phyloP scores from a whole-genome alignment of 1,140 invertebrate species.

The Rhyacophila brunnea region DNA sequence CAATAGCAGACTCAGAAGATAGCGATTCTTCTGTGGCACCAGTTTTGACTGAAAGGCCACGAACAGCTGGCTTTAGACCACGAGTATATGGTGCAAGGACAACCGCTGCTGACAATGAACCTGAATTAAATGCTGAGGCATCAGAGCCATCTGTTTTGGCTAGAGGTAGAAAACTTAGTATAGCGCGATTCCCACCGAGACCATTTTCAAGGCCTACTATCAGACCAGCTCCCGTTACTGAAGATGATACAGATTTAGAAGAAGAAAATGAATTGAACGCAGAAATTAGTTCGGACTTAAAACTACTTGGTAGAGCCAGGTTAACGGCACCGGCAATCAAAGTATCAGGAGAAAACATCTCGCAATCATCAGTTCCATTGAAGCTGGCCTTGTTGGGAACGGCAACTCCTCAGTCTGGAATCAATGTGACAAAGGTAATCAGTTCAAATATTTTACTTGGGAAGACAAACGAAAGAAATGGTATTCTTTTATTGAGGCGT shows the following conservation, averaged over 20 bases:
- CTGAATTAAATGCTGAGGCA: slow-evolving; percentile 25
- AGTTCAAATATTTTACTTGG: slow-evolving; percentile 32
- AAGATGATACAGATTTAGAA: slow-evolving; percentile 27
- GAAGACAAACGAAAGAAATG: slow-evolving; percentile 29
- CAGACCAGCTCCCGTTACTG: slow-evolving; percentile 19
- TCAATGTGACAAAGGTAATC: slow-evolving; percentile 33
- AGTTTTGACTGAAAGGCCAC: slow-evolving; percentile 11
- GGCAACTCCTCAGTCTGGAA: slow-evolving; percentile 4
- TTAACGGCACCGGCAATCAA: slow-evolving; percentile 29
- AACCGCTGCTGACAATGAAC: slow-evolving; percentile 7
- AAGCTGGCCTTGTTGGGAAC: neutral
- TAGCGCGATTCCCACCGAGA: slow-evolving; percentile 47
- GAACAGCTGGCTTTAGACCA: slow-evolving; percentile 18
- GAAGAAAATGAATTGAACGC: slow-evolving; percentile 41
- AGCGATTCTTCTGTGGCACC: slow-evolving; percentile 20
- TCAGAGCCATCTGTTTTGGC: slow-evolving; percentile 23
- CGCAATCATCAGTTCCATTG: neutral
- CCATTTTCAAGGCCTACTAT: slow-evolving; percentile 41
- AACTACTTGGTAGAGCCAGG: slow-evolving; percentile 24
- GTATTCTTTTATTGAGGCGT: slow-evolving; percentile 29
- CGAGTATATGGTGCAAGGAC: slow-evolving; percentile 7
- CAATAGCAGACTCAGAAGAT: slow-evolving; percentile 21
- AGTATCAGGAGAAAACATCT: slow-evolving; percentile 20
- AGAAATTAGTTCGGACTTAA: slow-evolving; percentile 30
- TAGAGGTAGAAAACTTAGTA: slow-evolving; percentile 37